Evolutionary conservation across 2,113 vertebrate genomes (phyloP).

Genomic region (Cryptotis parvus): DNA sequence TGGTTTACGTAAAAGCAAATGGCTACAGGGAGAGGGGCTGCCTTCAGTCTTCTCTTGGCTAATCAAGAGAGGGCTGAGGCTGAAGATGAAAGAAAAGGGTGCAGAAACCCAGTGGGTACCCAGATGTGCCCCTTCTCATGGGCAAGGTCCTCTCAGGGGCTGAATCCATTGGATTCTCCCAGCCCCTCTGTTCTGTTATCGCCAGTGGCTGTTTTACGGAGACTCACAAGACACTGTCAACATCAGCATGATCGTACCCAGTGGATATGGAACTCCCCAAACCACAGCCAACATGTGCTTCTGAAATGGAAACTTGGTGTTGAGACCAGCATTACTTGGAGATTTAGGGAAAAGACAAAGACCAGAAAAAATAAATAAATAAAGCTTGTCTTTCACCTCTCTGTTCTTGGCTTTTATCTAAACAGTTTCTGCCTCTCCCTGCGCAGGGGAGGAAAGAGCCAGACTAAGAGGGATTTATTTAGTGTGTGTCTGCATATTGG

Average conservation of each 20-base stretch:
- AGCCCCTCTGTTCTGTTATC: not conserved
- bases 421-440: conserved; percentile 15
- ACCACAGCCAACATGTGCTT: conserved; percentile 13
- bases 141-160: not conserved
- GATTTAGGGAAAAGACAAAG: conserved; percentile 8
- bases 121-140: rapidly evolving
- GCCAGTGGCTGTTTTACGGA: not conserved
- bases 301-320: not conserved
- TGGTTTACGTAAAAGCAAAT: conserved; percentile 89
- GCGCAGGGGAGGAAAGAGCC: conserved; percentile 13
- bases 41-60: conserved; percentile 73
- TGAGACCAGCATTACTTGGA: not conserved
- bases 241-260: conserved; percentile 20
- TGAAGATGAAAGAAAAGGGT: not conserved
- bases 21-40: conserved; percentile 83
- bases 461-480: conserved; percentile 64
- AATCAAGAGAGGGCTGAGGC: conserved; percentile 71
- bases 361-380: not conserved
- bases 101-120: not conserved
- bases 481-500: conserved; percentile 52
- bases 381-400: not conserved
- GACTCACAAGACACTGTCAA: not conserved
- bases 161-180: not conserved
- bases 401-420: conserved; percentile 40
- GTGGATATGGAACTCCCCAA: not conserved